Evolutionary conservation across 2,888 invertebrate genomes (phyloP), one percentile per base, ranked within the genome.

Genomic region (Pachliopta kotzebuea): DNA sequence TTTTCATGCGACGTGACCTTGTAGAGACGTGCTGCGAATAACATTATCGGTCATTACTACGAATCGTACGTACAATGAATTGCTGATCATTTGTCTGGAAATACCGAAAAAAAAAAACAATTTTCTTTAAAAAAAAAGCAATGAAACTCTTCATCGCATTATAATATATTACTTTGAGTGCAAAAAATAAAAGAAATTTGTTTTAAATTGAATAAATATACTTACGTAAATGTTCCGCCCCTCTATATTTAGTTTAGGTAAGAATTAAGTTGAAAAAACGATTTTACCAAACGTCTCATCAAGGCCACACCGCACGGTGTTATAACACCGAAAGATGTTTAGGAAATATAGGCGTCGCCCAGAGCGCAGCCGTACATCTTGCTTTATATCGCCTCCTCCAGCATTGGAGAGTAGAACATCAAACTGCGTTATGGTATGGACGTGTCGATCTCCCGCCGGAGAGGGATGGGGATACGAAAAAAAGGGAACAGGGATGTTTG

Each of bases 371-470:
- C 90, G 91, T 90, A 88, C 88, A 87, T 89, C 90, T 90, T 84
- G 83, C 78, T 83, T 84, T 85, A 88, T 88, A 88, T 82, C 85
- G 86, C 72, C 88, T 83, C 85, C 64, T 77, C 88, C 84, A 88
- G 92, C 85, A 92, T 92, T 92, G 92, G 92, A 90, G 91, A 89
- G 90, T 87, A 90, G 92, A 92, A 81, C 92, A 92, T 92, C 92
- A 92, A 92, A 92, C 88, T 84, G 70, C 78, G 90, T 90, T 90
- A 90, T 89, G 81, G 85, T 85, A 88, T 87, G 90, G 90, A 89
- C 90, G 92, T 90, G 90, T 86, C 81, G 85, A 70, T 76, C 79
- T 78, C 72, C 80, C 76, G 77, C 69, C 71, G 67, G 83, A 86
- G 70, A 79, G 82, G 80, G 90, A 88, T 74, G 72, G 79, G 77